Evolutionary conservation across 2,113 vertebrate species (phyloP), one percentile per base, ranked within the genome.

Genomic region (Boulengerochromis microlepis): DNA sequence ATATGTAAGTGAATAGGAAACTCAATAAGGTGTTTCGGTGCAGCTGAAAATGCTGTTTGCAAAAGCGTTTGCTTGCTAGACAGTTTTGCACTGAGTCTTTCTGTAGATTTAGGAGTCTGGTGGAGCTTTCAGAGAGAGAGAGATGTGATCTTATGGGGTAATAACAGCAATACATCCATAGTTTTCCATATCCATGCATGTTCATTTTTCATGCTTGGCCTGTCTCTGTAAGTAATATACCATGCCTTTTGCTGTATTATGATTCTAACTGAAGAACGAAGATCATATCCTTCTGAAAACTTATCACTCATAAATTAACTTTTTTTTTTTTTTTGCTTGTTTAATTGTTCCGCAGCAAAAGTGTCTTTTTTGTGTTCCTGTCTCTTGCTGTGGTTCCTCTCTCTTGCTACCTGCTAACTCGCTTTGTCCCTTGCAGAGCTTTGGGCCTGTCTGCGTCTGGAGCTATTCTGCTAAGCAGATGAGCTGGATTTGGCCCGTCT

Each of bases 401-500:
- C 71, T 88, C 35, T 22, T 16, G 38, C 86, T 96, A 96, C 94
- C 96, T 96, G 96, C 91, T 91, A 94, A 91, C 86, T 87, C 24
- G 35, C 71, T 42, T 15, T 29, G 83, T 74, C 84, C 87, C 90
- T 90, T 69, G 84, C 54, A 10, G 33, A 64, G 90, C 86, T 13
- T 81, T 15, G 86, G 71, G 83, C 85, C 87, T 83, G 86, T 85
- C 76, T 35, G 80, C 33, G 6, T 82, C 82, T 80, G 82, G 64
- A 84, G 85, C 66, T 76, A 82, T 76, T 94, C 87, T 95, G 91
- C 71, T 59, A 88, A 93, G 94, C 96, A 96, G 95, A 96, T 97
- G 95, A 96, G 92, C 92, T 89, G 91, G 93, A 92, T 96, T 96
- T 96, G 93, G 92, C 89, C 84, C 57, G 92, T 94, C 94, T 94